Evolutionary conservation across 1,140 invertebrate genomes (phyloP).

Genomic region (Panonychus citri): DNA sequence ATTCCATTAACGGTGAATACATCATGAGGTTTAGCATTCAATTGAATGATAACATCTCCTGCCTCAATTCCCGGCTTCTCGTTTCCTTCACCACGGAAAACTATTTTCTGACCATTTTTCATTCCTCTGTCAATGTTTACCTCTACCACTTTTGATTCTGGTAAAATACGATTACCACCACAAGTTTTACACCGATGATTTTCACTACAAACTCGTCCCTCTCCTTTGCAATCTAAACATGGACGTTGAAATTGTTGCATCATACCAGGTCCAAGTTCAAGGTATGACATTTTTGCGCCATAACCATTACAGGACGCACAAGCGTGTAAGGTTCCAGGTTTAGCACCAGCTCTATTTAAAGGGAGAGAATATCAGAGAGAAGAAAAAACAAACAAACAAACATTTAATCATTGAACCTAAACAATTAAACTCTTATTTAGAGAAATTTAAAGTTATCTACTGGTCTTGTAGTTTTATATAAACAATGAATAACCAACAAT

Average conservation of each 20-base stretch:
- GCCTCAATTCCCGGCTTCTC: slow-evolving; percentile 82
- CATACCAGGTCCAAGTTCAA: slow-evolving; percentile 82
- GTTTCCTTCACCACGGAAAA: slow-evolving; percentile 85
- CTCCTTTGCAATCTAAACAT: slow-evolving; percentile 69
- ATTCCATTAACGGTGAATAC: slow-evolving; percentile 38
- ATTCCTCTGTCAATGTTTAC: slow-evolving; percentile 96
- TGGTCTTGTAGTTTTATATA: no score
- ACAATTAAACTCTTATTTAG: neutral
- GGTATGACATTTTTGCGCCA: slow-evolving; percentile 68
- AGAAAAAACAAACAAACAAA: neutral
- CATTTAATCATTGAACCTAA: neutral
- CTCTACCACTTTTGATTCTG: slow-evolving; percentile 83
- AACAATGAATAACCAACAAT: no score
- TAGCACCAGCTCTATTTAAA: neutral
- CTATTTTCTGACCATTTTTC: slow-evolving; percentile 85
- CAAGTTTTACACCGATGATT: slow-evolving; percentile 85
- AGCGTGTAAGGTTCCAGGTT: slow-evolving; percentile 26
- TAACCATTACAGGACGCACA: slow-evolving; percentile 66
- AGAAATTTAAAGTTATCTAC: no score
- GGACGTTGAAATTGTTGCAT: slow-evolving; percentile 82
- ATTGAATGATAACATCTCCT: slow-evolving; percentile 83
- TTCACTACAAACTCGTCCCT: slow-evolving; percentile 40
- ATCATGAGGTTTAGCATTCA: slow-evolving; percentile 83
- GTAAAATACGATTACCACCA: slow-evolving; percentile 63
- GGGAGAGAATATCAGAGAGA: no score